phyloP scores from a whole-genome alignment of 2,797 vertebrate species.

The Chaetophractus vellerosus region DNA sequence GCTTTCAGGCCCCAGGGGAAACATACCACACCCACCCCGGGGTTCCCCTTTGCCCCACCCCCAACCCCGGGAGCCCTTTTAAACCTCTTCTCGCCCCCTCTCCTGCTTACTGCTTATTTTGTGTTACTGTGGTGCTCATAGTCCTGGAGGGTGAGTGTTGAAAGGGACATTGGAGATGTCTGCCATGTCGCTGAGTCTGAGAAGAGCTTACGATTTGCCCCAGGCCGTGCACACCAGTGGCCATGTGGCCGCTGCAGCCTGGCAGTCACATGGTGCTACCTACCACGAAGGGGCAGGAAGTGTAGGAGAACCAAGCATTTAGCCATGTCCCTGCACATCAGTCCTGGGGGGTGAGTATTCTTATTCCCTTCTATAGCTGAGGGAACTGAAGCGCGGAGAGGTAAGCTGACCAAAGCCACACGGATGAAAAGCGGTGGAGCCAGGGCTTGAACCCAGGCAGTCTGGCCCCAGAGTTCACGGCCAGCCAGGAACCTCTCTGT shows the following conservation, averaged over 20 bases:
- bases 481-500: background rate
- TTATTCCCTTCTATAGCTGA: constrained; percentile 18
- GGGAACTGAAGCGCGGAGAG: constrained; percentile 15
- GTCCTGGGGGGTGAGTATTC: background rate
- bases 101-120: background rate
- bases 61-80: background rate
- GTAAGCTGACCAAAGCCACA: background rate
- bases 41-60: background rate
- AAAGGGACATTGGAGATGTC: background rate
- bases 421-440: background rate
- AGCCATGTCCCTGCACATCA: background rate
- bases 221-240: background rate
- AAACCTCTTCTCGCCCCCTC: background rate
- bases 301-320: background rate
- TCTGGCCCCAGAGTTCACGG: background rate
- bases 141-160: background rate
- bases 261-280: background rate
- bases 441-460: constrained; percentile 14
- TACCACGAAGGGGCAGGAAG: background rate
- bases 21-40: background rate
- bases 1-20: background rate
- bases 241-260: background rate
- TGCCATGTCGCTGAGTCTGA: background rate
- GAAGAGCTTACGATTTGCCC: background rate
- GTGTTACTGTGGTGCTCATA: background rate